Base-by-base conservation (phyloP, 2,888 invertebrate genomes). In the Plutella xylostella region DNA sequence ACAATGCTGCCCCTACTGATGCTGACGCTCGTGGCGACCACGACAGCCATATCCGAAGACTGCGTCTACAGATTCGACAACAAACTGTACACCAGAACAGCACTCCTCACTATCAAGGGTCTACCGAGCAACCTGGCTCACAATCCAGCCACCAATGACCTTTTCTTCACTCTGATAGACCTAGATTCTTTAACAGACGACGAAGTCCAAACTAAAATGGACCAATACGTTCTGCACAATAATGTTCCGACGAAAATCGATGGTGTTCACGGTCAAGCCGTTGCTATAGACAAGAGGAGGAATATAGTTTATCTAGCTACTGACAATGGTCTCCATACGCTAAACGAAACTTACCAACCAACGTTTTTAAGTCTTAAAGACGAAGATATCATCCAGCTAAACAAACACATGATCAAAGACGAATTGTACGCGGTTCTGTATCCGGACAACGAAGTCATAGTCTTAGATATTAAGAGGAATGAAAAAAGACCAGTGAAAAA, bases 171-270 rank as follows among this genome's bases (percentile, higher is more conserved):
- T 0, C 45, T 83, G 33, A 78, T 83, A 21, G 82, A 83, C 45
- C 49, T 82, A 42, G 73, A 78, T 12, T 66, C 75, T 5, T 51
- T 82, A 19, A 72, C 77, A 52, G 57, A 78, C n/a, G 79, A 80
- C 17, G 59, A 75, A 4, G 62, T 75, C 1, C 80, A 82, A 49
- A 83, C 83, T 0, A 72, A 64, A 63, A 83, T 83, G 83, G 82
- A 80, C 25, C 82, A 82, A 48, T 82, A 79, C 18, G 49, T 78
- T 1, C 48, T 82, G 2, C 68, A 66, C 46, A 55, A 71, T 12
- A 67, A 71, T 18, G 59, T 59, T 48, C 69, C 75, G 0, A 67
- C 71, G 2, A 72, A 68, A 64, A 68, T 82, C 25, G 68, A 74
- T 7, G 71, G 73, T 43, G 52, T 82, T 0, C 71, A 71, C 1